Evolutionary conservation across 2,888 invertebrate genomes (phyloP).

Genomic region (Scaptomyza flava): DNA sequence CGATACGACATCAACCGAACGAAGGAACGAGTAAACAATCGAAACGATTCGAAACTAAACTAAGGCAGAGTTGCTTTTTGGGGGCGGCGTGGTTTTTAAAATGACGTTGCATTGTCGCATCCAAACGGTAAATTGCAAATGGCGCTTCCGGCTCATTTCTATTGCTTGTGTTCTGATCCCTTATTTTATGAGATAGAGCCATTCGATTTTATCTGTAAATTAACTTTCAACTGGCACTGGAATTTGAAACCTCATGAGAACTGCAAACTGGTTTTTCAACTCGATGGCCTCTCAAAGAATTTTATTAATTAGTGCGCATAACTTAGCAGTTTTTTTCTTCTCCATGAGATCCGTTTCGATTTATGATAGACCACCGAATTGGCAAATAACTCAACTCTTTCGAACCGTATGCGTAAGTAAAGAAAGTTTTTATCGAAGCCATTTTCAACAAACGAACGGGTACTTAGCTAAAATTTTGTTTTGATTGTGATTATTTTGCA

Average conservation of each 20-base stretch:
- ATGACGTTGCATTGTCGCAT: constrained; percentile 53
- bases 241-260: constrained; percentile 24
- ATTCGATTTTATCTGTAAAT: not conserved
- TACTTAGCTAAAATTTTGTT: constrained; percentile 4
- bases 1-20: constrained; percentile 28
- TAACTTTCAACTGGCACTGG: not conserved
- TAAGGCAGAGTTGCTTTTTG: constrained; percentile 30
- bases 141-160: constrained; percentile 61
- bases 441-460: constrained; percentile 30
- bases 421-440: constrained; percentile 45
- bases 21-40: constrained; percentile 40
- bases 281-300: constrained; percentile 41
- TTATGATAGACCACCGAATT: constrained; percentile 47
- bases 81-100: constrained; percentile 48
- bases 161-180: not conserved
- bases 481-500: constrained; percentile 5
- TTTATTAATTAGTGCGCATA: constrained; percentile 65
- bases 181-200: not conserved
- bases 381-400: constrained; percentile 49
- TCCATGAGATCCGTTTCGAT: constrained; percentile 23
- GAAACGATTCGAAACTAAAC: constrained; percentile 24
- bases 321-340: constrained; percentile 36
- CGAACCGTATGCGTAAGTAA: constrained; percentile 24
- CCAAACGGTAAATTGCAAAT: constrained; percentile 55
- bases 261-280: constrained; percentile 64